Evolutionary conservation across 1,140 invertebrate species (phyloP), one percentile per base, ranked within the genome.

Genomic region (Ladona fulva): DNA sequence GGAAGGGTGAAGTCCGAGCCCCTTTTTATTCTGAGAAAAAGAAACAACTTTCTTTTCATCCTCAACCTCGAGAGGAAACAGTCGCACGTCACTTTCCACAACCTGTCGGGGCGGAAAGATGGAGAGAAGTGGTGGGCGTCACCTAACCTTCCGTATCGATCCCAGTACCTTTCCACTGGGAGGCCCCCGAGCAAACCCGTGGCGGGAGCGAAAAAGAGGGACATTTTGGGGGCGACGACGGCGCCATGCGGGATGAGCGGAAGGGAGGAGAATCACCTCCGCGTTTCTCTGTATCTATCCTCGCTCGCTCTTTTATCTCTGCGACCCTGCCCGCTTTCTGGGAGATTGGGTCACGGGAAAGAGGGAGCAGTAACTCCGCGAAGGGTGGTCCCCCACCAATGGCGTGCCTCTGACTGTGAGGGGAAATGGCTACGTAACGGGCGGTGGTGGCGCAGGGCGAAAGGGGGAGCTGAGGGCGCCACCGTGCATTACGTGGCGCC

Each of bases 161-260:
- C 52, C 52, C 52, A 66, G 52, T 66, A 66, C 52, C 52, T 66
- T 66, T 66, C 52, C 52, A 66, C 52, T 66, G 52, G 52, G 52
- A 66, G 14, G n/a, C 52, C 52, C n/a, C 52, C 52, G 3, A 66
- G 52, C 52, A 22, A 66, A 66, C 52, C 52, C 52, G 52, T 22
- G 52, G 52, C 14, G 52, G 14, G 44, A 52, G 44, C 10, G 44
- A 66, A 22, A 66, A 66, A 12, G 12, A 12, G 52, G n/a, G 12
- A 3, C 1, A 66, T 16, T 19, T 5, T 1, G 52, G 52, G 52
- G 52, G 52, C 52, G 52, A 66, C n/a, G 52, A 12, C 1, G 52
- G 52, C 52, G 52, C 52, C 52, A 37, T 37, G 52, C 52, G 52
- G 52, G 52, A 66, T 37, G 29, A 37, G 29, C 52, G 52, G 52